Conservation (phyloP, 2,797 vertebrate species). For the Callimico goeldii region DNA sequence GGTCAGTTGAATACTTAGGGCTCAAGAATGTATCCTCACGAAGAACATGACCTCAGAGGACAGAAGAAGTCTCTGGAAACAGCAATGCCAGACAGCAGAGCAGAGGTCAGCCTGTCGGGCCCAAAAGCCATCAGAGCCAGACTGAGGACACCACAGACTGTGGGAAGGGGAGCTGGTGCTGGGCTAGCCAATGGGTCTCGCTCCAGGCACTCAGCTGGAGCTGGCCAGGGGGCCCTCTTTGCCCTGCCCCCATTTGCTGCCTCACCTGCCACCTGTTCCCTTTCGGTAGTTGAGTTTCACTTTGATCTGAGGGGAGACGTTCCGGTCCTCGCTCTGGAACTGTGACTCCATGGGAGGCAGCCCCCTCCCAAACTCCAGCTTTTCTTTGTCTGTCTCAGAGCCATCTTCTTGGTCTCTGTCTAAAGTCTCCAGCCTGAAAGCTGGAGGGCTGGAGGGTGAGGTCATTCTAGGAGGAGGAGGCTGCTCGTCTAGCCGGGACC, state of each 20-base stretch:
- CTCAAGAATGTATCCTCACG: not conserved
- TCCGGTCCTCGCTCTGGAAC: constrained; percentile 81
- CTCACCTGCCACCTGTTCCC: constrained; percentile 78
- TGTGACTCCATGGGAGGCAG: constrained; percentile 83
- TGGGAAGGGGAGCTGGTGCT: not conserved
- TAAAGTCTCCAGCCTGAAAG: constrained; percentile 78
- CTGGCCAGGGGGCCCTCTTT: not conserved
- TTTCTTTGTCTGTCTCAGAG: constrained; percentile 19
- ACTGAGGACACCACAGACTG: not conserved
- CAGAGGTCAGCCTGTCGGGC: not conserved
- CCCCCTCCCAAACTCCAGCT: constrained; percentile 10
- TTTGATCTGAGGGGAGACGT: constrained; percentile 78
- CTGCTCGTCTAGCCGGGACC: not conserved
- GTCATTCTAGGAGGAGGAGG: constrained; percentile 34
- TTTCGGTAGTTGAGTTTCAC: constrained; percentile 80
- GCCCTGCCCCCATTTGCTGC: not conserved
- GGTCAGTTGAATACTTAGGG: not conserved
- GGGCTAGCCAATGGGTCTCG: not conserved
- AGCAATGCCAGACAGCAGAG: not conserved
- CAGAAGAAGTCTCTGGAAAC: constrained; percentile 8
- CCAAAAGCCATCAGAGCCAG: not conserved
- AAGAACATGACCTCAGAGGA: not conserved
- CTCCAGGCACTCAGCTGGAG: not conserved
- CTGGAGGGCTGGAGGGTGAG: not conserved
- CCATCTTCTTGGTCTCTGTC: constrained; percentile 74